Evolutionary conservation across 1,140 invertebrate genomes (phyloP), one percentile per base, ranked within the genome.

Genomic region (Lordiphosa collinella): DNA sequence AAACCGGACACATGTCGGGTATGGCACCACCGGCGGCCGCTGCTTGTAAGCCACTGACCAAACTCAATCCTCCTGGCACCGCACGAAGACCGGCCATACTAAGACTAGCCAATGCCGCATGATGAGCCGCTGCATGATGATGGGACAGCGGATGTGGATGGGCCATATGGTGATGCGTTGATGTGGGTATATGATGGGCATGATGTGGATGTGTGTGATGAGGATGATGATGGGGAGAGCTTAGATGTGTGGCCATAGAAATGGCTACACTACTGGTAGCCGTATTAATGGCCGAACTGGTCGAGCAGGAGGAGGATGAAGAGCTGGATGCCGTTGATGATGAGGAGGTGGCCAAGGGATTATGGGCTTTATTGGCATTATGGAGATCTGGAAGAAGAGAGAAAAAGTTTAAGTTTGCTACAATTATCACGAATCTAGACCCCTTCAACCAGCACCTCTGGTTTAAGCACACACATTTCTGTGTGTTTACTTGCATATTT

Each of bases 1-100:
- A 96, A 9, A 96, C 93, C 9, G 95, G 95, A 89, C 95, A 96
- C 35, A 88, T 55, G 16, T 88, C 86, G 31, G 86, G 86, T 36
- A 88, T 70, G 43, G 80, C 69, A 13, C 75, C 84, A 1, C 72
- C 80, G 8, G 80, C 80, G 0, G 73, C 79, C 4, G 72, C 80
- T 5, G 74, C 79, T 40, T 76, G 72, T 48, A 79, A 9, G 0
- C 84, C 79, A 10, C 70, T 78, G 11, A 74, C 79, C 53, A 75
- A 57, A 46, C 84, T 86, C 32, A 86, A 11, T 6, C 76, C 76
- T 8, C 76, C 73, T 0, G 82, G 68, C 25, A 86, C 75, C 4
- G 75, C 76, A 4, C 80, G 67, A 38, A 86, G 48, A 31, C 80
- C 82, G 11, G 80, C 80, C 67, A 80, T 80, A 67, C 76, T 82